Base-by-base conservation (phyloP, 2,888 invertebrate species). In the Lamproptera curius region DNA sequence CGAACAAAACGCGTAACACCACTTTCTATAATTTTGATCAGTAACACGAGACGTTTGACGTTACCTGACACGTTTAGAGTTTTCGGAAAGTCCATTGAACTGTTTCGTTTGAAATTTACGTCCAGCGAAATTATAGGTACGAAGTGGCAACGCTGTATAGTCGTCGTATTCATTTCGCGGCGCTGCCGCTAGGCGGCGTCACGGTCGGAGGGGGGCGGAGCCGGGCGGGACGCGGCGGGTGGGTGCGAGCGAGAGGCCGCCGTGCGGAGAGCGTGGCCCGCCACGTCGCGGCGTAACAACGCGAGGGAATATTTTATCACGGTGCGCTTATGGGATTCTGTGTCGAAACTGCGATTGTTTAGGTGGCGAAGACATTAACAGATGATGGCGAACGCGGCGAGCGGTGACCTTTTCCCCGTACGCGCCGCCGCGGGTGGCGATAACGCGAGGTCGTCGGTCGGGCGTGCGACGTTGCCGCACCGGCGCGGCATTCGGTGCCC, bases 61-160 rank as follows among this genome's bases (percentile, higher is more conserved):
- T 70, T 70, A 75, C 70, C 66, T 71, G 71, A 81, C 76, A 77
- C 79, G 77, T 76, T 81, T 77, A 63, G 72, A 79, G 76, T 84
- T 83, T 83, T 79, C 66, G 70, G 76, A 81, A 87, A 87, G 88
- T 88, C 81, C 88, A 87, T 87, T 88, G 88, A 88, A 88, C 88
- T 82, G 86, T 83, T 85, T 86, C 79, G 78, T 70, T 83, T 74
- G 79, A 87, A 87, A 86, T 87, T 87, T 87, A 87, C 86, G 84
- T 85, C 79, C 80, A 86, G 87, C 86, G 84, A 88, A 88, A 88
- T 86, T 82, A 84, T 86, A 49, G 49, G 39, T 87, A 86, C 86
- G 84, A 82, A 86, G 83, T 87, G 87, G 88, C 85, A 86, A 86
- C 88, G 88, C 80, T 79, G 83, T 85, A 82, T 79, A 83, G 74